Percentiles rank a stretch among this genome's conserved stretches.
Evolutionary conservation across 2,888 invertebrate species (phyloP).

Genomic region (Eremobia ochroleuca): DNA sequence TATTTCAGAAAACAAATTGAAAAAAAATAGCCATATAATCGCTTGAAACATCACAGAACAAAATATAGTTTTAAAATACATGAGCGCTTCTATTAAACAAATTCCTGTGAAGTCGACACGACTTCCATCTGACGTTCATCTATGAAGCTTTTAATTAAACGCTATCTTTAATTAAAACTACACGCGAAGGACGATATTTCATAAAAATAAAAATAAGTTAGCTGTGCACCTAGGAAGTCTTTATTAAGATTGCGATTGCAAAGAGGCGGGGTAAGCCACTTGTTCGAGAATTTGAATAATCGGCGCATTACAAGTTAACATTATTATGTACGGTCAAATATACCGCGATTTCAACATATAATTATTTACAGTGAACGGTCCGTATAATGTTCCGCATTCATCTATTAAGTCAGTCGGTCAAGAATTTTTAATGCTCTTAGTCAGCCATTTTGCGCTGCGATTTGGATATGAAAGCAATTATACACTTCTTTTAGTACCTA

Average conservation of each 20-base stretch:
- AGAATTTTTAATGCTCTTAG: slow-evolving; percentile 72
- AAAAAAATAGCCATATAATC: slow-evolving; percentile 40
- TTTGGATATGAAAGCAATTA: slow-evolving; percentile 66
- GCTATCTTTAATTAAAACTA: slow-evolving; percentile 87
- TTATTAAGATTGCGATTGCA: slow-evolving; percentile 90
- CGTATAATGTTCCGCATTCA: slow-evolving; percentile 73
- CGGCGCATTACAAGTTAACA: slow-evolving; percentile 82
- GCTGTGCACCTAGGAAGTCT: slow-evolving; percentile 88
- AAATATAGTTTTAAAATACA: slow-evolving; percentile 50
- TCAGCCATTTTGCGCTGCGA: slow-evolving; percentile 70
- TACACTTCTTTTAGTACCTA: slow-evolving; percentile 41
- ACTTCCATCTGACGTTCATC: slow-evolving; percentile 71
- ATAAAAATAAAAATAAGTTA: slow-evolving; percentile 86
- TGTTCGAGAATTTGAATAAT: slow-evolving; percentile 89
- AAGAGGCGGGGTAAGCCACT: slow-evolving; percentile 86
- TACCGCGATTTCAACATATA: slow-evolving; percentile 76
- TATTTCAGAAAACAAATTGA: slow-evolving; percentile 58
- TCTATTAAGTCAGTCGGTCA: slow-evolving; percentile 74
- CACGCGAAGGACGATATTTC: slow-evolving; percentile 80
- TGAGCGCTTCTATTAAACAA: slow-evolving; percentile 51
- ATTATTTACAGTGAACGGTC: slow-evolving; percentile 73
- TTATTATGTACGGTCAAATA: slow-evolving; percentile 80
- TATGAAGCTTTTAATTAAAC: slow-evolving; percentile 87
- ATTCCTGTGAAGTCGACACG: slow-evolving; percentile 56
- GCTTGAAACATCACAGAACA: slow-evolving; percentile 48